Evolutionary conservation across 2,888 invertebrate species (phyloP), one percentile per base, ranked within the genome.

Genomic region (Drosophila anomelani): DNA sequence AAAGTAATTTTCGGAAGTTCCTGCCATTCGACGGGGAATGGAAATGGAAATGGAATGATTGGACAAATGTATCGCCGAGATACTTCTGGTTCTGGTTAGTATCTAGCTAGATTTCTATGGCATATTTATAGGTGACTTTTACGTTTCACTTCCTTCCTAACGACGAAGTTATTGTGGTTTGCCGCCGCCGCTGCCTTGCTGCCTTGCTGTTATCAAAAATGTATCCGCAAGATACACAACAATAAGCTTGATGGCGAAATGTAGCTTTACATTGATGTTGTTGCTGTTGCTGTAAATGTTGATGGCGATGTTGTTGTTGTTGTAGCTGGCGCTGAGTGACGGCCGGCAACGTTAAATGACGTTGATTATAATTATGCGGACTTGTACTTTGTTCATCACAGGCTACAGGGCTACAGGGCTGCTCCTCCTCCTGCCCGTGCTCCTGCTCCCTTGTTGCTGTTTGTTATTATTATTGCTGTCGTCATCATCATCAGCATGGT

Each of bases 311-410:
- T 83, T 38, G 67, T 32, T 38, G 67, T 32, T 53, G 56, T 36
- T 63, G 51, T 62, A n/a, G 73, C 57, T 67, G 76, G 75, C 75
- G 75, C 73, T 83, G 89, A 87, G 87, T 89, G 89, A 89, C 85
- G 88, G 85, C 85, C 85, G 77, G 88, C 78, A 82, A 87, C 85
- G 80, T 87, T 85, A 90, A 88, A 87, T 88, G 87, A 88, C 90
- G 85, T 89, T 90, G 89, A 88, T 88, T 88, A 90, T 88, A 88
- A 88, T 88, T 90, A 90, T 90, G 90, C 88, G 89, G 89, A 87
- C 88, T 85, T 89, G 88, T 89, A 85, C 85, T 87, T 85, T 89
- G 85, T 83, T 73, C 80, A 72, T 70, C 77, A 26, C 46, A 8
- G 41, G 81, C 75, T 61, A 66, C 67, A 74, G 75, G 79, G 75